Conservation (phyloP, 2,797 vertebrate genomes). For the Atherinosoma microstoma region DNA sequence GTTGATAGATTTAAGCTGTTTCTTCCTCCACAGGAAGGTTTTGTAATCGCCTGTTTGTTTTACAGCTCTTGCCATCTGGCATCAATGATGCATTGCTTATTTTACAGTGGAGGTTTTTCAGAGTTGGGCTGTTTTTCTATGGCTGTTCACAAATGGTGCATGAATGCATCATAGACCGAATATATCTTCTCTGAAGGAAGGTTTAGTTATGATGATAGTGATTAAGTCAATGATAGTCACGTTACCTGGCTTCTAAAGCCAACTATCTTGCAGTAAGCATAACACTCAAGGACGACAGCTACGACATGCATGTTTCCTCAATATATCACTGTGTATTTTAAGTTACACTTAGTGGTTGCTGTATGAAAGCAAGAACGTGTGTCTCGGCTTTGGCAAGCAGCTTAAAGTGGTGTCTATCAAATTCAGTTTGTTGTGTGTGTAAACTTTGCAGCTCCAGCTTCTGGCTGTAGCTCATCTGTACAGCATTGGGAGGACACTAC, state of each 20-base stretch:
- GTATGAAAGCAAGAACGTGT: neutral
- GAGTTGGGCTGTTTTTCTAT: neutral
- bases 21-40: neutral
- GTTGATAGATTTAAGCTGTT: slow-evolving; percentile 6
- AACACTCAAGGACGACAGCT: neutral
- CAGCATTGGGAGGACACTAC: slow-evolving; percentile 2
- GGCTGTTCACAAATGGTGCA: neutral
- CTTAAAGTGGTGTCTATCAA: neutral
- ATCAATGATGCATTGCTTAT: neutral
- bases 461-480: slow-evolving; percentile 10
- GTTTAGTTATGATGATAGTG: neutral
- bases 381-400: neutral
- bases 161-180: neutral
- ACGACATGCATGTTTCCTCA: neutral
- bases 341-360: slow-evolving; percentile 7
- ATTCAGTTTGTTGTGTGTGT: slow-evolving; percentile 7
- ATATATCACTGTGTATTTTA: neutral
- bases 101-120: neutral
- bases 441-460: slow-evolving; percentile 16
- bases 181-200: neutral
- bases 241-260: neutral
- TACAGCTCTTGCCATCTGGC: slow-evolving; percentile 13
- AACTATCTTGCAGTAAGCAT: neutral
- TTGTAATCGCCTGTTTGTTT: neutral
- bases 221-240: neutral